Conservation (phyloP, 2,797 vertebrate species). For the Pelobates cultripes region DNA sequence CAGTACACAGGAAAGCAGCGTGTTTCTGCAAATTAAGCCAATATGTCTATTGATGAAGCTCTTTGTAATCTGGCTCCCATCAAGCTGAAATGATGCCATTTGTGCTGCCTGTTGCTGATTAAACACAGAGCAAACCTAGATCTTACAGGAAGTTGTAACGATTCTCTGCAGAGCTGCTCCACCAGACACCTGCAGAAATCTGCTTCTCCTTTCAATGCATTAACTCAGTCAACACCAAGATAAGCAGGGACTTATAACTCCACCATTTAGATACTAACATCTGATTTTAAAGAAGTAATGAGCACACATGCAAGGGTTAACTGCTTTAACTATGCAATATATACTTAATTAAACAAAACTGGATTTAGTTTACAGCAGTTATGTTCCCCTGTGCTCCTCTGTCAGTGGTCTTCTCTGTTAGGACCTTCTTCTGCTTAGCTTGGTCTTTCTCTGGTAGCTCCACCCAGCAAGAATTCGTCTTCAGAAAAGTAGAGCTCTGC, state of each 20-base stretch:
- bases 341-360: no score
- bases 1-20: constrained; percentile 60
- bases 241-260: not conserved
- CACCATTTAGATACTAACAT: no score
- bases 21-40: constrained; percentile 73
- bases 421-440: no score
- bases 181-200: constrained; percentile 86
- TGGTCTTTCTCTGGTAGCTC: no score
- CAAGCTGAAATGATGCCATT: constrained; percentile 93
- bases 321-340: no score
- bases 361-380: no score
- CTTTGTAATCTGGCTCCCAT: constrained; percentile 79
- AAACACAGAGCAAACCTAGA: constrained; percentile 79
- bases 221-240: constrained; percentile 21
- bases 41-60: constrained; percentile 68
- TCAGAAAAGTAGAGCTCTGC: no score
- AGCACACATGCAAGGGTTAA: no score
- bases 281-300: no score
- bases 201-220: constrained; percentile 59
- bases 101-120: constrained; percentile 90
- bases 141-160: constrained; percentile 72
- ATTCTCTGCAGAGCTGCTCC: constrained; percentile 74
- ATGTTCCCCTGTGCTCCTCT: no score
- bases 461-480: no score
- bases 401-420: no score